These are phyloP conservation scores for Tanaodytes sp. DNA, from an alignment of 2,888 invertebrate genomes.

Conservation along the genomic window DNA sequence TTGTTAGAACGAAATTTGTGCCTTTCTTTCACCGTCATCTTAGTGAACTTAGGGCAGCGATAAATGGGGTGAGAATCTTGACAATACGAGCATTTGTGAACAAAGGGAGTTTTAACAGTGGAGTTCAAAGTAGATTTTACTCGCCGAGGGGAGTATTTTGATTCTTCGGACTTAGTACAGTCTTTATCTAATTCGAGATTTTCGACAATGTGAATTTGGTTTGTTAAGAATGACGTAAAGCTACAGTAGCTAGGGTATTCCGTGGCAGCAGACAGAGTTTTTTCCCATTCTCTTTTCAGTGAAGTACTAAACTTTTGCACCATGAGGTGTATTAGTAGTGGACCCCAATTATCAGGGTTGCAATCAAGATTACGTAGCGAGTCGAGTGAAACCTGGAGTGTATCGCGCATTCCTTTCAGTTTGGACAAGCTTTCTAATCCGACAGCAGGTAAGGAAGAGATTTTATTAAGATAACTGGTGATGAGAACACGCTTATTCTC, in stretches of 20 bases:
- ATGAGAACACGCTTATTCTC: conserved; percentile 15
- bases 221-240: background rate
- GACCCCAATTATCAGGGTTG: conserved; percentile 2
- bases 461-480: conserved; percentile 4
- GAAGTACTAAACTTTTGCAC: background rate
- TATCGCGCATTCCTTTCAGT: conserved; percentile 8
- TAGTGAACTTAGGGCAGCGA: background rate
- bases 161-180: background rate
- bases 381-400: background rate
- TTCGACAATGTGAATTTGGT: background rate
- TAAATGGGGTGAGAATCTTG: background rate
- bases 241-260: background rate
- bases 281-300: background rate
- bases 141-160: background rate
- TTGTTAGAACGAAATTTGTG: background rate
- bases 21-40: background rate
- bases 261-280: background rate
- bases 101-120: background rate
- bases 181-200: background rate
- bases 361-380: conserved; percentile 7
- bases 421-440: background rate
- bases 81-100: background rate
- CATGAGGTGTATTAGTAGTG: background rate
- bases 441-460: conserved; percentile 1
- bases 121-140: background rate